Base-by-base conservation (phyloP, 2,888 invertebrate species). In the Tachina lurida region DNA sequence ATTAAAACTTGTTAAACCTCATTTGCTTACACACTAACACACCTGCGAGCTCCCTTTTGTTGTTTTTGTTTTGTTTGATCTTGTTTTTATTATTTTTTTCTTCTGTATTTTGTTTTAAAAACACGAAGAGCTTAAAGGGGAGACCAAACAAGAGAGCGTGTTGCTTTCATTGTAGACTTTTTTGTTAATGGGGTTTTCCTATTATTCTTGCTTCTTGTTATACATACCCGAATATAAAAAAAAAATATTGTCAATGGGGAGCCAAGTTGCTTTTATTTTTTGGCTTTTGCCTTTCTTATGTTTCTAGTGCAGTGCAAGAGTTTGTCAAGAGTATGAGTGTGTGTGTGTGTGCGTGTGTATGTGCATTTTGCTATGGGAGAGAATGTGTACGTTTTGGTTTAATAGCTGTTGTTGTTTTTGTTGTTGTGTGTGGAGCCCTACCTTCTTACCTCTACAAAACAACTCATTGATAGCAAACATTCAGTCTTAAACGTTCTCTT, bases 401-500 rank as follows among this genome's bases (percentile, higher is more conserved):
- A 3, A 56, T 31, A 31, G 31, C n/a, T 22, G 52, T 13, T 47
- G 10, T 65, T 22, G 10, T 31, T 22, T 31, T 60, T 71, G 43
- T 65, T 67, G 62, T 75, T 80, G 75, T 83, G 13, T 83, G 52
- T 67, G 73, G 80, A 76, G 80, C 79, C 75, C 84, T 79, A 80
- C 84, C 84, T 80, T 75, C 65, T 71, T 80, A 76, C 79, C 75
- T 80, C 84, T 47, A 87, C 86, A 84, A 75, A 73, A 81, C 75
- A 78, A 84, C 73, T 87, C 87, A 84, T 82, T 87, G 79, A 84
- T 84, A 84, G 82, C 71, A 63, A 74, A 83, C 87, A 79, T 87
- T 91, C 89, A 91, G 91, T 91, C 91, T 90, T 90, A 89, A 88
- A 91, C 90, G 91, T 91, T 91, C 91, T 91, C 91, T 91, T 91